These are phyloP conservation scores for Thomomys bottae DNA, from an alignment of 2,113 vertebrate species.

Conservation along the genomic window DNA sequence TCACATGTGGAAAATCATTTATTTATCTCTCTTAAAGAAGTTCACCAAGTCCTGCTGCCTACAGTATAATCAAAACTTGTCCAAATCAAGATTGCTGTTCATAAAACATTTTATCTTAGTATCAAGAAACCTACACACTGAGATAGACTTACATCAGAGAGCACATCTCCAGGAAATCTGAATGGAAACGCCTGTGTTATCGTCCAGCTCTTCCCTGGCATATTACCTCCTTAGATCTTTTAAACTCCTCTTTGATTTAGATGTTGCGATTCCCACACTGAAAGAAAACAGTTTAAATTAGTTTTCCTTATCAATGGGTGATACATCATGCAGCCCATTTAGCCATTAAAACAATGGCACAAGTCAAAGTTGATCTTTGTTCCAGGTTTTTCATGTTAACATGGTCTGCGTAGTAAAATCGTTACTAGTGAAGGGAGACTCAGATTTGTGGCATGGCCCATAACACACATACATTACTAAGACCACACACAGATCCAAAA, in stretches of 20 bases:
- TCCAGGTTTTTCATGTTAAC: conserved; percentile 43
- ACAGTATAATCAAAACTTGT: not conserved
- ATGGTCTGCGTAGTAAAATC: conserved; percentile 51
- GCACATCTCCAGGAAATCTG: not conserved
- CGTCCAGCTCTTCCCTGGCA: not conserved
- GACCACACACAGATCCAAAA: conserved; percentile 68
- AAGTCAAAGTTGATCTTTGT: conserved; percentile 60
- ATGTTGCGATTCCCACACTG: not conserved
- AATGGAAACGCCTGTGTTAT: not conserved
- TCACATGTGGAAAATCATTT: not conserved
- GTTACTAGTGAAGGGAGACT: conserved; percentile 3
- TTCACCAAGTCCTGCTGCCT: not conserved
- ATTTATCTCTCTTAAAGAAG: not conserved
- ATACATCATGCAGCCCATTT: not conserved
- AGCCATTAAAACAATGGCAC: not conserved
- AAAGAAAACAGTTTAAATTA: conserved; percentile 31
- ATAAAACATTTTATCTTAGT: not conserved
- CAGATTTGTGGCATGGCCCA: conserved; percentile 35
- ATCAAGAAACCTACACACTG: not conserved
- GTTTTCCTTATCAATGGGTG: conserved; percentile 41
- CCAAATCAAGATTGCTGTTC: not conserved
- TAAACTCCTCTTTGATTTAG: not conserved
- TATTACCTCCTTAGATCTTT: not conserved
- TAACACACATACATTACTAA: conserved; percentile 30
- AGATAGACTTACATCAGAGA: not conserved